Evolutionary conservation across 2,888 invertebrate species (phyloP).

Genomic region (Ophion ventricosus): DNA sequence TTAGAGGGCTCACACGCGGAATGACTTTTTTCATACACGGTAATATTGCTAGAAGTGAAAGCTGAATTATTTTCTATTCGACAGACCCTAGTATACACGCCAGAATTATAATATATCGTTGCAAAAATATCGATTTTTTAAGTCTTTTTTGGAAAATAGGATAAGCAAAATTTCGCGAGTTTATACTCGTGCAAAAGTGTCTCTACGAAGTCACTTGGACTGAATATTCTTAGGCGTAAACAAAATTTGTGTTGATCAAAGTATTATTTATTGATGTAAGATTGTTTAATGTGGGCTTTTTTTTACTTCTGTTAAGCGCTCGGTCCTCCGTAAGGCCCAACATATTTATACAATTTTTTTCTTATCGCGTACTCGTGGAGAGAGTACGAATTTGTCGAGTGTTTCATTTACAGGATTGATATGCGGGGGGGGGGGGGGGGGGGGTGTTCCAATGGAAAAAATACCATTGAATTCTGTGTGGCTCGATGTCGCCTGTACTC

Average conservation of each 20-base stretch:
- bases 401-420: neutral
- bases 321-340: neutral
- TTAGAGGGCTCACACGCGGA: too few species aligned
- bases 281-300: neutral
- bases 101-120: too few species aligned
- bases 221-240: conserved; percentile 28
- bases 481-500: conserved; percentile 3
- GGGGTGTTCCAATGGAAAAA: neutral
- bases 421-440: neutral
- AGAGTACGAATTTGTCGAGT: neutral
- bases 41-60: too few species aligned
- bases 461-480: neutral
- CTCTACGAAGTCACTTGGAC: conserved; percentile 31
- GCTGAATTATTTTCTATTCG: too few species aligned
- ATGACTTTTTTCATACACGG: too few species aligned
- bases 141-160: neutral
- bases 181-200: conserved; percentile 21
- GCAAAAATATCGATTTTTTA: neutral
- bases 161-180: neutral
- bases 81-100: too few species aligned
- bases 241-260: conserved; percentile 20
- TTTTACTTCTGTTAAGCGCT: conserved; percentile 13
- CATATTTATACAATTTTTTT: conserved; percentile 33
- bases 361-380: neutral
- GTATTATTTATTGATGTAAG: conserved; percentile 47